Base-by-base conservation (phyloP, 2,797 vertebrate genomes). In the Clamator glandarius region DNA sequence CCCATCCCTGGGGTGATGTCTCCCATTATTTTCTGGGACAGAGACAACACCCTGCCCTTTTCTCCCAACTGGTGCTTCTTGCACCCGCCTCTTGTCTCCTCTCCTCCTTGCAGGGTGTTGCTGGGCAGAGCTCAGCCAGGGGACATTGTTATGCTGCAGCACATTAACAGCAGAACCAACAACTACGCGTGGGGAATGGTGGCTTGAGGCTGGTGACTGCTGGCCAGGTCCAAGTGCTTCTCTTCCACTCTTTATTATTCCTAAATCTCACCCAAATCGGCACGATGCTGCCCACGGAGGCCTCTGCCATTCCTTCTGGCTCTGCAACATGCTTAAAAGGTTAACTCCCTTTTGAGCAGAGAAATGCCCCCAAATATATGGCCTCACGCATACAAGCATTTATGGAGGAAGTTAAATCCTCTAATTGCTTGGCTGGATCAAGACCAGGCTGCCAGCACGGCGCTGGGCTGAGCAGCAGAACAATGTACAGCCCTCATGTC, bases 401-500 rank as follows among this genome's bases (percentile, higher is more conserved):
- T 95, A 78, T 78, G 59, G 67, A 91, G 89, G 92, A 95, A 94
- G 92, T 96, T 75, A 86, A 89, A 84, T 59, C 63, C 70, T 51
- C 63, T 87, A 82, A 95, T 90, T 92, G 84, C 90, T 73, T 46
- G 83, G 67, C 52, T 82, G 94, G 88, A 84, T 88, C 59, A 29
- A 73, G 67, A 51, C 55, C 83, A 95, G 90, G 80, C 89, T 86
- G 83, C 84, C 80, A 92, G 80, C 51, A 8, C 42, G 3, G 5
- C 33, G 7, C 52, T 2, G 44, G 74, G 77, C 80, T 63, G 80
- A 91, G 80, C 51, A 36, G 63, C 74, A 63, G 66, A 94, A 90
- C 94, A 90, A 92, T 88, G 83, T 48, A 24, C 3, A 7, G 84
- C 74, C 77, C 77, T 83, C 77, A 76, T 80, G 64, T 57, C 75